These are phyloP conservation scores for Leptinotarsa defecta DNA, from an alignment of 1,140 invertebrate species.

Conservation along the genomic window DNA sequence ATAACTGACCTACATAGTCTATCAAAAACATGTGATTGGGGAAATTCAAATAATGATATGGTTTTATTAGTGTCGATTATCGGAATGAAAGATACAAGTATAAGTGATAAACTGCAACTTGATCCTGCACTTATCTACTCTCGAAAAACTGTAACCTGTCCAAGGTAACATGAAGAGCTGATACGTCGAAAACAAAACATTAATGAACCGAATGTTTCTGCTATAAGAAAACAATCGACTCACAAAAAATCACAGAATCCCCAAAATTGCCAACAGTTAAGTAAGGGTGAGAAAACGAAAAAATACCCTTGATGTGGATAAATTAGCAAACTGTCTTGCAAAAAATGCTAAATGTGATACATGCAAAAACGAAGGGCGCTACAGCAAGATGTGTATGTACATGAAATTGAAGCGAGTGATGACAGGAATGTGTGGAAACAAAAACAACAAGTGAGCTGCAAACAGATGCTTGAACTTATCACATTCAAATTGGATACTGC, in stretches of 20 bases:
- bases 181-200: not conserved
- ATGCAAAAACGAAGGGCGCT: not conserved
- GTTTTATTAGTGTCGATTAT: too few species aligned
- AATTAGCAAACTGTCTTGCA: slow-evolving; percentile 10
- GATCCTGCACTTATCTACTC: not conserved
- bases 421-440: not conserved
- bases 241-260: not conserved
- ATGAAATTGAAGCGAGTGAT: not conserved
- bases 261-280: not conserved
- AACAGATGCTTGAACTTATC: not conserved
- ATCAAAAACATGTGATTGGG: too few species aligned
- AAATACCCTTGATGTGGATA: not conserved
- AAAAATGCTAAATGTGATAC: not conserved
- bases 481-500: not conserved
- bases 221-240: too few species aligned
- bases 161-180: not conserved
- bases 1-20: too few species aligned
- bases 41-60: too few species aligned
- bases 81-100: too few species aligned
- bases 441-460: not conserved
- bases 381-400: not conserved
- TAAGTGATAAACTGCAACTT: not conserved
- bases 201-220: not conserved
- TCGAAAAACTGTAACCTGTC: not conserved
- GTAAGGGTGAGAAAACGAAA: not conserved